Conservation (phyloP, 2,113 vertebrate genomes). For the Rhinopomastus cyanomelas region DNA sequence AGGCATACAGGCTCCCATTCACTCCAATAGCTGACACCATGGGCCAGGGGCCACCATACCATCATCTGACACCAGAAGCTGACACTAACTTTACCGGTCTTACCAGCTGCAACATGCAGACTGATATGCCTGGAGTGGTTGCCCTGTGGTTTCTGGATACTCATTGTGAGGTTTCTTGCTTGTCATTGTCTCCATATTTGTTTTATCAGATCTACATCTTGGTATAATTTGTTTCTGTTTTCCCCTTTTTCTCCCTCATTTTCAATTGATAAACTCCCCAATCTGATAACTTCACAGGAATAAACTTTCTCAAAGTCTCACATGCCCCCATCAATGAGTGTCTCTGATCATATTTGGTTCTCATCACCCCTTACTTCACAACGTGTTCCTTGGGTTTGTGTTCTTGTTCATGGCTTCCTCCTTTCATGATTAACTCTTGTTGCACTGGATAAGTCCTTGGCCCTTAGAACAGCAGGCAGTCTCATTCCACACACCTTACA, state of each 20-base stretch:
- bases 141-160: neutral
- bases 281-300: neutral
- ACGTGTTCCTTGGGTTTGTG: neutral
- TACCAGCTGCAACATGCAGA: neutral
- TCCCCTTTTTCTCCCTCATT: neutral
- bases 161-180: neutral
- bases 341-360: neutral
- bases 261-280: neutral
- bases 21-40: neutral
- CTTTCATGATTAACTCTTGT: neutral
- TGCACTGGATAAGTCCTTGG: neutral
- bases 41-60: rapidly evolving
- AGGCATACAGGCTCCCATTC: no score
- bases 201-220: neutral
- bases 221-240: neutral
- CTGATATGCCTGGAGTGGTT: neutral
- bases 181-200: neutral
- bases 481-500: neutral
- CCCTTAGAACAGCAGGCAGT: neutral
- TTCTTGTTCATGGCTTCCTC: neutral
- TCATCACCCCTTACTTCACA: neutral
- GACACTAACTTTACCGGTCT: neutral
- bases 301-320: neutral
- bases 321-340: rapidly evolving
- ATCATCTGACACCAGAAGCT: neutral